These are phyloP conservation scores for Antheraea pernyi DNA, from an alignment of 1,140 invertebrate species.

Conservation along the genomic window DNA sequence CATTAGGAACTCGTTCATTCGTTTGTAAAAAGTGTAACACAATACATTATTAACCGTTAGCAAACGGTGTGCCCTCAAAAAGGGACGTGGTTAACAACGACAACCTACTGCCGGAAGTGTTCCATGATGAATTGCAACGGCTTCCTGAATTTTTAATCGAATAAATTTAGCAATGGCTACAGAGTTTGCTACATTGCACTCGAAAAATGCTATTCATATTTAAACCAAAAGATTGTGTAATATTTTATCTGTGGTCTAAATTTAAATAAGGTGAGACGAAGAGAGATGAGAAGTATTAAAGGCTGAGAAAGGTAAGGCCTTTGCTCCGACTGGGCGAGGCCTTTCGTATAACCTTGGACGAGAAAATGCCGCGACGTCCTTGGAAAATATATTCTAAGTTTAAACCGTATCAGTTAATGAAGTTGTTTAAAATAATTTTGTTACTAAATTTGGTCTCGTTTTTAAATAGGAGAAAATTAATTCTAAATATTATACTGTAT, in stretches of 20 bases:
- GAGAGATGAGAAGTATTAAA: conserved; percentile 21
- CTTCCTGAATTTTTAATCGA: conserved; percentile 50
- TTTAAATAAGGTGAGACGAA: conserved; percentile 3
- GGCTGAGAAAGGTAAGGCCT: conserved; percentile 43
- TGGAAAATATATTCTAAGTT: conserved; percentile 23
- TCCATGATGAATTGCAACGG: conserved; percentile 52
- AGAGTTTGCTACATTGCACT: not conserved
- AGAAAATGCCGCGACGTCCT: conserved; percentile 43
- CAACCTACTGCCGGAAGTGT: conserved; percentile 47
- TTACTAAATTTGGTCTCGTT: too few relatives aligned
- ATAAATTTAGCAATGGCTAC: conserved; percentile 12
- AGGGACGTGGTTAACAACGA: conserved; percentile 33
- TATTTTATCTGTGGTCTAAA: not conserved
- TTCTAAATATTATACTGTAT: too few relatives aligned
- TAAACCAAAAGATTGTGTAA: not conserved
- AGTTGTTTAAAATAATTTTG: too few relatives aligned
- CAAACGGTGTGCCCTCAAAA: conserved; percentile 55
- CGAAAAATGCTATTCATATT: not conserved
- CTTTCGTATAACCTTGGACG: conserved; percentile 45
- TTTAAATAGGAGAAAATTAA: too few relatives aligned
- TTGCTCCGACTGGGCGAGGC: conserved; percentile 40
- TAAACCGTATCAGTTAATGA: not conserved
- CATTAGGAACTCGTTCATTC: not conserved
- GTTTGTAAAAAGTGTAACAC: conserved; percentile 30
- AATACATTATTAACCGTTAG: conserved; percentile 52